These are phyloP conservation scores for Lepidocyrtinus sp. DNA, from an alignment of 2,888 invertebrate genomes.

Conservation along the genomic window DNA sequence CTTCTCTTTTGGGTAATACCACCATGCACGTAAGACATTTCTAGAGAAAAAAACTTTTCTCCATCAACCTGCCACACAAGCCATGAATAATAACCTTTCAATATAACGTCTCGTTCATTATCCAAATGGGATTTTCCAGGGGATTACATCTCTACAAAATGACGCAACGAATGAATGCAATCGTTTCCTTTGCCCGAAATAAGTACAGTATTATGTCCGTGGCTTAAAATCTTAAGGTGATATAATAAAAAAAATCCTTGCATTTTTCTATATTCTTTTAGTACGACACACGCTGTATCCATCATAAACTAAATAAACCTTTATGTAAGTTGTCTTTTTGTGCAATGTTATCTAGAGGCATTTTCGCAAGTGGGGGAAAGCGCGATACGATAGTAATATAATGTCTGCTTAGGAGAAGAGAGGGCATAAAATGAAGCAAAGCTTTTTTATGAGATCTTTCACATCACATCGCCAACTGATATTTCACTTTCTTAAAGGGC, in stretches of 20 bases:
- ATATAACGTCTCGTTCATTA: constrained; percentile 43
- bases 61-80: constrained; percentile 23
- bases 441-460: constrained; percentile 25
- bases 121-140: constrained; percentile 48
- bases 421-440: neutral
- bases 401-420: too few relatives aligned
- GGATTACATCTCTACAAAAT: constrained; percentile 45
- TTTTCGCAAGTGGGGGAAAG: constrained; percentile 9
- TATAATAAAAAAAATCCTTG: constrained; percentile 6
- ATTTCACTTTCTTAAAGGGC: constrained; percentile 16
- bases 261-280: neutral
- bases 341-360: neutral
- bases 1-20: neutral
- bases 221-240: constrained; percentile 26
- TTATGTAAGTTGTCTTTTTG: neutral
- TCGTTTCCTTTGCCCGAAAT: neutral
- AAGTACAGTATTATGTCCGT: constrained; percentile 4
- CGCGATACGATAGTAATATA: neutral
- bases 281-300: neutral
- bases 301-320: constrained; percentile 9
- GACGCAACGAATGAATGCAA: constrained; percentile 41
- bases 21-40: neutral
- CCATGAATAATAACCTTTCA: constrained; percentile 54
- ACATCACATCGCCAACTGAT: constrained; percentile 19
- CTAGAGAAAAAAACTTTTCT: too few relatives aligned